Evolutionary conservation across 2,113 vertebrate species (phyloP).

Genomic region (Danionella cerebrum): DNA sequence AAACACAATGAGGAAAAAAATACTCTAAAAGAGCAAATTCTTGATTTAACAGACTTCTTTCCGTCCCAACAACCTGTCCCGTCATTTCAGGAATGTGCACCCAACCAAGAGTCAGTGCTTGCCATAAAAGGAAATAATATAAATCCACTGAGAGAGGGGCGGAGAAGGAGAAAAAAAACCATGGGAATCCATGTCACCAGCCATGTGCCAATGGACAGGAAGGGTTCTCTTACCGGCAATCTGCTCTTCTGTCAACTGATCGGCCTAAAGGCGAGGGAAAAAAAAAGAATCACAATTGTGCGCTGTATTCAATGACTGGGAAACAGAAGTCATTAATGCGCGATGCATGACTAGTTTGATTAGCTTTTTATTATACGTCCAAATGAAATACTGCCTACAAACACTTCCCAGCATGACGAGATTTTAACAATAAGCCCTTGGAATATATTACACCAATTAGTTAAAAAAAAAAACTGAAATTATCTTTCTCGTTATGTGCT

Average conservation of each 20-base stretch:
- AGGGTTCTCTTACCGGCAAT: constrained; percentile 85
- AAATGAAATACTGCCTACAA: too few species aligned
- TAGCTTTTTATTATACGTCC: too few species aligned
- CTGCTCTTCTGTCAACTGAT: constrained; percentile 99
- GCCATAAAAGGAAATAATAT: constrained; percentile 68
- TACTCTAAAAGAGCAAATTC: neutral
- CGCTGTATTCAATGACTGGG: too few species aligned
- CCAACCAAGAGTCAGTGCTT: constrained; percentile 40
- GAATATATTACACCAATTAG: neutral
- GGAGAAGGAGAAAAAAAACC: constrained; percentile 18
- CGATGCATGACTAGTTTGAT: too few species aligned
- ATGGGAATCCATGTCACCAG: constrained; percentile 46
- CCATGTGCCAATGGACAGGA: constrained; percentile 35
- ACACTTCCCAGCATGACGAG: too few species aligned
- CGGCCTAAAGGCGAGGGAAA: constrained; percentile 74
- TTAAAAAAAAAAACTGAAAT: neutral
- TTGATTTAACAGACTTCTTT: neutral
- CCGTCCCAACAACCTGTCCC: constrained; percentile 43
- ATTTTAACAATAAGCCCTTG: too few species aligned
- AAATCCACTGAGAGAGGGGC: constrained; percentile 50
- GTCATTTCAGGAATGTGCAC: constrained; percentile 55
- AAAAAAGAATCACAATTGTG: neutral
- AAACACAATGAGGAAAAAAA: neutral
- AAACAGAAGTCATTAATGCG: too few species aligned
- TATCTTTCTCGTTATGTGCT: too few species aligned